These are phyloP conservation scores for Hirudinaria manillensis DNA, from an alignment of 2,888 invertebrate species.

Conservation along the genomic window DNA sequence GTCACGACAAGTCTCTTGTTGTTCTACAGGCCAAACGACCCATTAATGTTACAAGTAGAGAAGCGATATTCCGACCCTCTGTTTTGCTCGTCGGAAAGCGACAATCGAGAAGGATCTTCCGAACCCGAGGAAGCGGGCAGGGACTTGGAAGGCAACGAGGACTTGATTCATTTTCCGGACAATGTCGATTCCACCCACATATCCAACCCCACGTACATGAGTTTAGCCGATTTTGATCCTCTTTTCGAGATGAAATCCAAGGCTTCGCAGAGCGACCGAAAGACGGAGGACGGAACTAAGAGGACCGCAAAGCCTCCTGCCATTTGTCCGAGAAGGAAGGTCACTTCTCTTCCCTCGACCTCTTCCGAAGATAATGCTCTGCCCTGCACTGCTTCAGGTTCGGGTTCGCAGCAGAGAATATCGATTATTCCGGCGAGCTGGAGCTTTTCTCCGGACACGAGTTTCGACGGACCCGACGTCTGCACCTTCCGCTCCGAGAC, in stretches of 20 bases:
- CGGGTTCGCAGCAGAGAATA: background rate
- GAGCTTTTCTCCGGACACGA: background rate
- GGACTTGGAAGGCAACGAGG: background rate
- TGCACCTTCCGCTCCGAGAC: background rate
- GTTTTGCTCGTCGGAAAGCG: background rate
- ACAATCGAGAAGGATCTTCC: background rate
- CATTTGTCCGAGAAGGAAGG: background rate
- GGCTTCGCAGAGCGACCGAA: background rate
- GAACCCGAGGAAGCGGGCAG: background rate
- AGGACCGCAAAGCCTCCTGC: background rate
- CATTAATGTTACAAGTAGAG: background rate
- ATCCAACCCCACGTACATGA: slow-evolving; percentile 35
- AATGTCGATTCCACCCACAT: background rate
- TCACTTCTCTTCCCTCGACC: background rate
- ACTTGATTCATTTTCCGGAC: slow-evolving; percentile 28
- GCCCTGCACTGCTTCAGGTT: background rate
- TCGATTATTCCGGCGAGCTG: slow-evolving; percentile 18
- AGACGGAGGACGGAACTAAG: background rate
- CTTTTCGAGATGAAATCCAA: slow-evolving; percentile 32
- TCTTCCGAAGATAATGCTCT: background rate
- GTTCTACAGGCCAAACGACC: background rate
- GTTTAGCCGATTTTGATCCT: slow-evolving; percentile 41
- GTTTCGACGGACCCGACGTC: background rate
- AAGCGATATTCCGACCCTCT: slow-evolving; percentile 2
- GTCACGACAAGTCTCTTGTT: background rate